Evolutionary conservation across 2,888 invertebrate genomes (phyloP), one percentile per base, ranked within the genome.

Genomic region (Noctua comes): DNA sequence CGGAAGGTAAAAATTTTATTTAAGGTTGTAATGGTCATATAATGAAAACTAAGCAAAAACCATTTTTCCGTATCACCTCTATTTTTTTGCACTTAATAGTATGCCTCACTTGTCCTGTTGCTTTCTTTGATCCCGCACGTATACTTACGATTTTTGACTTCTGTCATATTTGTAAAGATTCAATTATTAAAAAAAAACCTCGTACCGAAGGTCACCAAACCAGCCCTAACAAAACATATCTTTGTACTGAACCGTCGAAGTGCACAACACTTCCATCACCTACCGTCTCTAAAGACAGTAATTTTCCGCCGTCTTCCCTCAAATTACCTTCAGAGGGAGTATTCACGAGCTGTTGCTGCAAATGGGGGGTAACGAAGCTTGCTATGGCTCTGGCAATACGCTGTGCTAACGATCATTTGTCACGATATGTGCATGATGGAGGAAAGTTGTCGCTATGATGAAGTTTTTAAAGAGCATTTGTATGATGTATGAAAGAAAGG

Each of bases 241-340:
- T 65, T 21, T 5, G 16, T 3, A 62, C 31, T 48, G 24, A 46
- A 36, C 16, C 40, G 2, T 73, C 48, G 5, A 36, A 54, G 11
- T 43, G 51, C 57, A 36, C 65, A 54, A 51, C 73, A 51, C 73
- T 77, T 69, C 76, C 64, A 76, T 81, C 57, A 81, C 80, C 81
- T 71, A 75, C 68, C 36, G 64, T 77, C 76, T 85, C 80, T 77
- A 83, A 84, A 88, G 83, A 73, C 76, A 76, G 86, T 89, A 90
- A 92, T 91, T 91, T 91, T 91, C 91, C 89, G 83, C 80, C 79
- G 77, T 86, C 88, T 90, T 82, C 88, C 87, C 83, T 82, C 80
- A 88, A 92, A 91, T 93, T 89, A 92, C 84, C 80, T 85, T 79
- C 70, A 72, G 65, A 64, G 48, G 69, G 73, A 74, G 76, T 80